Base-by-base conservation (phyloP, 2,113 vertebrate genomes). In the Myotis yumanensis region DNA sequence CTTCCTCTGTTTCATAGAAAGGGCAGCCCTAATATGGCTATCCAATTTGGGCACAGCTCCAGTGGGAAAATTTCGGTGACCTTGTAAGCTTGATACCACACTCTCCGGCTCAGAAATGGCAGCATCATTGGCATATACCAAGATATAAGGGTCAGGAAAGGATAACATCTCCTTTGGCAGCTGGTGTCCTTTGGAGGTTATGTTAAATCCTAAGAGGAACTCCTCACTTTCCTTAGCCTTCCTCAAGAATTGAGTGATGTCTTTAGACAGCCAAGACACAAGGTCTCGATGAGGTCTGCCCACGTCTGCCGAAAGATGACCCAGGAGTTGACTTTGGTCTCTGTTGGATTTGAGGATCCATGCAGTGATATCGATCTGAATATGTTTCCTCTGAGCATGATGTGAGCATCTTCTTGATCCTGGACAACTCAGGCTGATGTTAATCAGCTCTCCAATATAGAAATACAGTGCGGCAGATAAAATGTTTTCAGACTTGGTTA, bases 91-190 rank as follows among this genome's bases (percentile, higher is more conserved):
- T 0, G 98, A 99, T 3, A 99, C 98, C 20, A 99, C 99, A 0
- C 98, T 99, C 91, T 99, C 99, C 0, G 99, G 99, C 79, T 99
- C 99, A 0, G 99, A 99, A 66, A 99, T 99, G 64, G 99, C 99
- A 0, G 98, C 99, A 87, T 99, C 99, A 0, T 99, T 99, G 96
- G 99, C 99, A 9, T 99, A 99, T 35, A 99, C 98, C 95, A 99
- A 98, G 94, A 99, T 98, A 95, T 99, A 99, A 23, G 99, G 99
- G 0, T 99, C 98, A 0, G 97, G 98, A 84, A 86, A 98, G 11
- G 98, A 98, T 48, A 98, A 91, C 2, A 97, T 92, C 79, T 97
- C 98, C 97, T 98, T 98, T 98, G 98, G 98, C 0, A 97, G 93
- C 69, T 48, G 97, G 3, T 64, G 98, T 68, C 97, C 95, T 23